Evolutionary conservation across 2,888 invertebrate species (phyloP).

Genomic region (Cosmorhoe ocellata): DNA sequence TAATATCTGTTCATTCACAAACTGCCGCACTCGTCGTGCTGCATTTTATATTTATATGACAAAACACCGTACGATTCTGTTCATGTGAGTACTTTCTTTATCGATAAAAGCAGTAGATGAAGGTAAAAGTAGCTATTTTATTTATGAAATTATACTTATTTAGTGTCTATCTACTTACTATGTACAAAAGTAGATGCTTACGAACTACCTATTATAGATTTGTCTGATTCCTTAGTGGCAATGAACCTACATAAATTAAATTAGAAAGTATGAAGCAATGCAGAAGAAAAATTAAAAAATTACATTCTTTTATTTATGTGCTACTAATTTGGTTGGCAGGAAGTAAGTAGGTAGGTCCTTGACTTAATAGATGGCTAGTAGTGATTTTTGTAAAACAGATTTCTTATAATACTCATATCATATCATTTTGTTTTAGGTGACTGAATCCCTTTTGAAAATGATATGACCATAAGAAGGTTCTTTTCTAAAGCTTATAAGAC

Average conservation of each 20-base stretch:
- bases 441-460: constrained; percentile 23
- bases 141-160: too few relatives aligned
- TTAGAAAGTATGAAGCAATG: too few relatives aligned
- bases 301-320: too few relatives aligned
- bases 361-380: neutral
- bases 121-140: too few relatives aligned
- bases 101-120: too few relatives aligned
- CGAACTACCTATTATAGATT: too few relatives aligned
- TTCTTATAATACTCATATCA: constrained; percentile 23
- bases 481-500: constrained; percentile 52
- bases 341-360: neutral
- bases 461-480: constrained; percentile 56
- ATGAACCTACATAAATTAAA: too few relatives aligned
- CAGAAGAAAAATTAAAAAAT: too few relatives aligned
- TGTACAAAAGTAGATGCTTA: too few relatives aligned
- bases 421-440: constrained; percentile 57
- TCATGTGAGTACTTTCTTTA: constrained; percentile 3
- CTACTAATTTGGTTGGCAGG: constrained; percentile 7
- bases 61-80: neutral
- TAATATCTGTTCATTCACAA: too few relatives aligned
- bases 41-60: constrained; percentile 4
- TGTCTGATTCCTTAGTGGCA: too few relatives aligned
- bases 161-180: too few relatives aligned
- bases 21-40: constrained; percentile 9
- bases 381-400: constrained; percentile 42